Evolutionary conservation across 2,113 vertebrate genomes (phyloP), one percentile per base, ranked within the genome.

Genomic region (Chitala chitala): DNA sequence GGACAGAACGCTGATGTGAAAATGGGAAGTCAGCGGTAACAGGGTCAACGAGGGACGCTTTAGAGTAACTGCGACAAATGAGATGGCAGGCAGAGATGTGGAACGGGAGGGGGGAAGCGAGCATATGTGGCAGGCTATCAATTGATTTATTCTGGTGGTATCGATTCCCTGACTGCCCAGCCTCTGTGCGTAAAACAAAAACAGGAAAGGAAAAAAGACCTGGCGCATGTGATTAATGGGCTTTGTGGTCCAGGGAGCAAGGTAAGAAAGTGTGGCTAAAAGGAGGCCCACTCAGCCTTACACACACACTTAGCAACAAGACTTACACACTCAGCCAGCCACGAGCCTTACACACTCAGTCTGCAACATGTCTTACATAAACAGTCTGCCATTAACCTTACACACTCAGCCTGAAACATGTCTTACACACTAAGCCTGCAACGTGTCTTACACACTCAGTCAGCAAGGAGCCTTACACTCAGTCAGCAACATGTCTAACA

Each of bases 91-190:
- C 31, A 2, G n/a, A 31, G 13, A 17, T 5, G 3, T 2, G 1
- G 53, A 5, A 15, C 36, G 70, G 40, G 4, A 17, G 17, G 71
- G 40, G 40, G 4, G 13, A 26, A 54, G 38, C n/a, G 64, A 42
- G 70, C 1, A 2, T 3, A 38, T n/a, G 2, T 29, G 36, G n/a
- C 4, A 13, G 0, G 55, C 55, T 72, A 72, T 17, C 64, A 29
- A 68, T 72, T n/a, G 71, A 72, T 72, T 72, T 59, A 46, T 44
- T 40, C 71, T 59, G 40, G 26, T 31, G 54, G 54, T 31, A 72
- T 61, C 40, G 40, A 72, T 72, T 22, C 5, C 24, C n/a, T 59
- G 71, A 31, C 71, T 46, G 55, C 54, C 54, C 24, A 26, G 36
- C 26, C 55, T 7, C 29, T 42, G 20, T 48, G 71, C 17, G 22